Base-by-base conservation (phyloP, 2,888 invertebrate species). In the Harpagoxenus sublaevis region DNA sequence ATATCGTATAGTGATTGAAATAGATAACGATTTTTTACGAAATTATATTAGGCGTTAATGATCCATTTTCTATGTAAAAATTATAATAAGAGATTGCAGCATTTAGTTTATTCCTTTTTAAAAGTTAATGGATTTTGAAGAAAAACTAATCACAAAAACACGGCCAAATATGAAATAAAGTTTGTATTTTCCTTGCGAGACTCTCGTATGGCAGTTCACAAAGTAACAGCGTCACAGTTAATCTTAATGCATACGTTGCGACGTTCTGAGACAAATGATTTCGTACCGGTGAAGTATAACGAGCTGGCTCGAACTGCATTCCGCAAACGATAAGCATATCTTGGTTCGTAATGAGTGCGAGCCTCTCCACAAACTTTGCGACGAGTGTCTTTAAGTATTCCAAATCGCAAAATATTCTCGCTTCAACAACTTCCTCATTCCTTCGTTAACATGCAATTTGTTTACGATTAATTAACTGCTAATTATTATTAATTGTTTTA, bases 291-390 rank as follows among this genome's bases (percentile, higher is more conserved):
- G 74, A 87, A 87, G 60, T 86, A 60, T 85, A 81, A 75, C 73
- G 84, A 77, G 57, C 42, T 53, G 63, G 73, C 84, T 66, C 65
- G 68, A 84, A 85, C 84, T 88, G 86, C 91, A 91, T 92, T 91
- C 89, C 90, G 68, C 48, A 75, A 85, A 60, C 86, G 92, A 92
- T 92, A 92, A 92, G 89, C 90, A 83, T 91, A 91, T 91, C 90
- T 88, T 89, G 71, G 70, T 78, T 85, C 70, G 82, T 91, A 90
- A 91, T 84, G 89, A 87, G 88, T 83, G 74, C 60, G 73, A 86
- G 83, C 77, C 77, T 73, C 77, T 81, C 70, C 81, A 35, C 73
- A 62, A 84, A 84, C 68, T 75, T 73, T 53, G 73, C 84, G 84
- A 86, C 53, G 73, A 89, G 57, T 83, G 83, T 82, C 83, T 87